Evolutionary conservation across 2,113 vertebrate genomes (phyloP), one percentile per base, ranked within the genome.

Genomic region (Mustelus asterias): DNA sequence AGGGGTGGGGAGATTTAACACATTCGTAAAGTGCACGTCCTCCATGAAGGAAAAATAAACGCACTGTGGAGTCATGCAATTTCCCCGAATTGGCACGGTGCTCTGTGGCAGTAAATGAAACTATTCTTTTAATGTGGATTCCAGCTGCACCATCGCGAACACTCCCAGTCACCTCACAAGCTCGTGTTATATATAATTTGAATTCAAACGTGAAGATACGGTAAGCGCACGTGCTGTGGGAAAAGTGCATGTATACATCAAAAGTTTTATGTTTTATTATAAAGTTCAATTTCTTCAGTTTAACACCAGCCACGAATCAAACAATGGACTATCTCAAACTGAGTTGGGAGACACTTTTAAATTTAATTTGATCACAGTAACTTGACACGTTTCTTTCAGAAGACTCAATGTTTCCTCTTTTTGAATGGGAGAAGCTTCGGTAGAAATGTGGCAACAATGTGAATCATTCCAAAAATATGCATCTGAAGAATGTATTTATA

Each of bases 271-370:
- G 20, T 94, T 41, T 5, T 94, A 3, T 29, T 1, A 24, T 69
- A 18, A 24, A 69, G n/a, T 94, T 69, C 29, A 3, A 29, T 72
- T 95, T 48, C 41, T 44, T 29, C 44, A 1, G 67, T 44, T 70
- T 94, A 16, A 94, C 7, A 69, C 29, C 63, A 37, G 90, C 37
- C 0, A 70, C 2, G 8, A 29, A 29, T 72, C 29, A 48, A 95
- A 48, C 65, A 41, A 96, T 95, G 96, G 96, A 80, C 96, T 65
- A 96, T 54, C 93, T 37, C 95, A 96, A 96, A 96, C 96, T 96
- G 96, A 96, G 96, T 96, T 96, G 65, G n/a, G 26, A 70, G 37
- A 69, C n/a, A 26, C 37, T 70, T 54, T 89, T 41, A n/a, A 29
- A 26, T 70, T 94, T 70, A 94, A 29, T 94, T 94, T 48, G 37